Conservation (phyloP, 2,113 vertebrate genomes). For the Boleophthalmus pectinirostris region DNA sequence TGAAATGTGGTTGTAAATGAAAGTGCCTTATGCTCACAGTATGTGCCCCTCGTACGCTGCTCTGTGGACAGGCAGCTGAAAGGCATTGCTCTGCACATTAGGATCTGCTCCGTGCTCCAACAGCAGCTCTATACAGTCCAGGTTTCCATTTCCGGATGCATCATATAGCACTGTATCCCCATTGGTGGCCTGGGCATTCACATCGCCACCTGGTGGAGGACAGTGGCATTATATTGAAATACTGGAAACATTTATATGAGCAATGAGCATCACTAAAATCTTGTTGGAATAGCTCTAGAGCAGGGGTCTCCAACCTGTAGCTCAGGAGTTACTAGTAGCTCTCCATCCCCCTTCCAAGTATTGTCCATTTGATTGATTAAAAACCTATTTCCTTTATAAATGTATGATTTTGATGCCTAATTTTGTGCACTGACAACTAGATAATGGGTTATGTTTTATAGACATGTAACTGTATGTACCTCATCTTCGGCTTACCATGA, state of each 20-base stretch:
- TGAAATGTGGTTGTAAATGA: too few species aligned
- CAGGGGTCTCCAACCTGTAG: too few species aligned
- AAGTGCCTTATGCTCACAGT: constrained; percentile 75
- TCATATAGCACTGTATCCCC: constrained; percentile 82
- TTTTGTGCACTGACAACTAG: too few species aligned
- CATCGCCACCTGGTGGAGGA: constrained; percentile 79
- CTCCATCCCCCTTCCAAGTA: too few species aligned
- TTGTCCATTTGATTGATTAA: too few species aligned
- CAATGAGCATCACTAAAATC: background rate
- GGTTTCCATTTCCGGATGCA: constrained; percentile 82
- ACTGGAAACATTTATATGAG: background rate
- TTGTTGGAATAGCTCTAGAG: too few species aligned
- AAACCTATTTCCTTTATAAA: too few species aligned
- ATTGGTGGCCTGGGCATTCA: constrained; percentile 81
- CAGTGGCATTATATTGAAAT: constrained; percentile 6
- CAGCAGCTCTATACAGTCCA: constrained; percentile 83
- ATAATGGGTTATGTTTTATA: too few species aligned
- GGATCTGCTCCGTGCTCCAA: constrained; percentile 84
- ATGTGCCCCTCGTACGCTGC: constrained; percentile 86
- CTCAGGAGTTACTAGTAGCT: too few species aligned
- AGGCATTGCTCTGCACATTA: constrained; percentile 81
- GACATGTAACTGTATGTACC: too few species aligned
- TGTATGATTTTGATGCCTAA: too few species aligned
- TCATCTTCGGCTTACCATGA: too few species aligned
- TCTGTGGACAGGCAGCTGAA: constrained; percentile 84